These are phyloP conservation scores for Eilema depressum DNA, from an alignment of 2,888 invertebrate genomes.

Conservation along the genomic window DNA sequence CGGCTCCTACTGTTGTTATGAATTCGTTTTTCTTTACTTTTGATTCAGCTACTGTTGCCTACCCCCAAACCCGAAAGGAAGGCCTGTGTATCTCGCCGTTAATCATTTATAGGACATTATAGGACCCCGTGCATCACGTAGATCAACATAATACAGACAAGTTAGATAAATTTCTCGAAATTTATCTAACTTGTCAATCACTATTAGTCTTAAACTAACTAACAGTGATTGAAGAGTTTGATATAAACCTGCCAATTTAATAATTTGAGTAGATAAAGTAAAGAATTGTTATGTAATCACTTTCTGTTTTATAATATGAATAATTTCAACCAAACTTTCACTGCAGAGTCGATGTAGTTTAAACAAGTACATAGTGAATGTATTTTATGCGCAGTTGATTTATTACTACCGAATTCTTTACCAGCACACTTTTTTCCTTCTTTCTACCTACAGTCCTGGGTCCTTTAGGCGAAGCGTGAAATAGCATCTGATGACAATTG, in stretches of 20 bases:
- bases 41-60: too few species aligned
- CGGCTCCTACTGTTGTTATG: too few species aligned
- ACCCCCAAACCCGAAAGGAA: too few species aligned
- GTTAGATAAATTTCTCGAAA: not conserved
- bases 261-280: not conserved
- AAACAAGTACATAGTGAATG: not conserved
- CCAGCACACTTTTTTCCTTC: too few species aligned
- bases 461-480: too few species aligned
- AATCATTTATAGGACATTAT: not conserved
- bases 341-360: conserved; percentile 7
- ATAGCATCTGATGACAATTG: too few species aligned
- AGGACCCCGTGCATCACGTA: not conserved
- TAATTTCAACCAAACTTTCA: conserved; percentile 25
- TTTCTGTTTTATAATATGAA: conserved; percentile 22
- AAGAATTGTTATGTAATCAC: conserved; percentile 15
- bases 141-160: not conserved
- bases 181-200: not conserved
- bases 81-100: not conserved
- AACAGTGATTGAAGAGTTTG: not conserved
- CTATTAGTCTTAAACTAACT: not conserved
- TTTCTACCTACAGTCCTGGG: too few species aligned
- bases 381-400: not conserved
- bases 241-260: not conserved
- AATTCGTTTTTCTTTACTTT: too few species aligned
- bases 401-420: conserved; percentile 4